Conservation (phyloP, 2,797 vertebrate genomes). For the Brotula barbata region DNA sequence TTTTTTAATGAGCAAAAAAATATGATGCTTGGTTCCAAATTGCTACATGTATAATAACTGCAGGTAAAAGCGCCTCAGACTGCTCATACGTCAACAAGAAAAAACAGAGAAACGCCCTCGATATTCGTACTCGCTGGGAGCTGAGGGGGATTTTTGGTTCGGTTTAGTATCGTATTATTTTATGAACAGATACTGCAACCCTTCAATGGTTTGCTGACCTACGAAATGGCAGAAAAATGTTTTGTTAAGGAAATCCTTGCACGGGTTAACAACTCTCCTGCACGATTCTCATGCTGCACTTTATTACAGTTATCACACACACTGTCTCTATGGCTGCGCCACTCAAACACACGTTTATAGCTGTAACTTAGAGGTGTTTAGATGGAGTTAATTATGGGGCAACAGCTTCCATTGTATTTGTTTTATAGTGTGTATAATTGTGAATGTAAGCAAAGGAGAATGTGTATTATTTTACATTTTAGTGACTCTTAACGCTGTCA, state of each 20-base stretch:
- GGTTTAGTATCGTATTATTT: neutral
- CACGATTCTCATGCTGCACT: neutral
- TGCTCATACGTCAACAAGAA: no score
- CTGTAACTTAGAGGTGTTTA: slow-evolving; percentile 2
- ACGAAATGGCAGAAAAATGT: neutral
- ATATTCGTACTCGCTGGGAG: no score
- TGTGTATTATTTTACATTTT: slow-evolving; percentile 1
- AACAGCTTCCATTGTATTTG: neutral
- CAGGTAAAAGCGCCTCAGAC: neutral
- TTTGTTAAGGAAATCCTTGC: neutral
- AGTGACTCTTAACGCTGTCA: neutral
- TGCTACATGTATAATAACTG: neutral
- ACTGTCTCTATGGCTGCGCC: neutral
- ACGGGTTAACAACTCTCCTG: neutral
- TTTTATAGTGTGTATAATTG: neutral
- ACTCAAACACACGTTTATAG: slow-evolving; percentile 12
- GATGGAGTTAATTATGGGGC: slow-evolving; percentile 6
- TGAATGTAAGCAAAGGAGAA: slow-evolving; percentile 26
- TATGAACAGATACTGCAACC: neutral
- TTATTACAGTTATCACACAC: neutral
- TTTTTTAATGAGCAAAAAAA: neutral
- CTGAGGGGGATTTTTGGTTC: no score
- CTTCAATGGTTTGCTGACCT: neutral
- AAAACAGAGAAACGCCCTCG: no score
- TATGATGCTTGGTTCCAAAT: neutral